These are phyloP conservation scores for Serripes groenlandicus DNA, from an alignment of 2,888 invertebrate genomes.

Conservation along the genomic window DNA sequence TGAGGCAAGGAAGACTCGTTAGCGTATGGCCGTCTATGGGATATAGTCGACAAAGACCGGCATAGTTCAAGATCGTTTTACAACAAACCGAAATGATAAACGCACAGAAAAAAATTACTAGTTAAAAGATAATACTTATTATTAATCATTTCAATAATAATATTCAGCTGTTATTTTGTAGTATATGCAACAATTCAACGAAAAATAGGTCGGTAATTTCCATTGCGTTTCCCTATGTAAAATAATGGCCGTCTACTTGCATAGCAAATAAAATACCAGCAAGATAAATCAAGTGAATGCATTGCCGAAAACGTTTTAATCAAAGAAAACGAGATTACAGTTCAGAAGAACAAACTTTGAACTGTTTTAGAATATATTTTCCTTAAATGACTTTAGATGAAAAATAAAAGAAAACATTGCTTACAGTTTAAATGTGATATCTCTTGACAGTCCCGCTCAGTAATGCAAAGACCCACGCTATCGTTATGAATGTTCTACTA, in stretches of 20 bases:
- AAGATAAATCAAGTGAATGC: neutral
- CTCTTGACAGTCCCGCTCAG: constrained; percentile 21
- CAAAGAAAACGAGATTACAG: too few relatives aligned
- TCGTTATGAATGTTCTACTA: constrained; percentile 58
- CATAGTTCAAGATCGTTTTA: neutral
- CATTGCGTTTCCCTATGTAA: neutral
- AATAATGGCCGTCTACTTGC: constrained; percentile 16
- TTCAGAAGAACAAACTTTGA: too few relatives aligned
- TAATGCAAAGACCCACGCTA: constrained; percentile 70
- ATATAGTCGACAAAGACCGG: constrained; percentile 53
- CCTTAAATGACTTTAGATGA: too few relatives aligned
- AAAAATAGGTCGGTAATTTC: neutral
- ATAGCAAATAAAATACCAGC: neutral
- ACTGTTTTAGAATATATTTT: too few relatives aligned
- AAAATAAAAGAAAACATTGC: too few relatives aligned
- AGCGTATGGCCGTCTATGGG: constrained; percentile 66
- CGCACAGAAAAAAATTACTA: neutral
- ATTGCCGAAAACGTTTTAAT: neutral
- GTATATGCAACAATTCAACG: neutral
- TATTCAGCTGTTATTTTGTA: neutral
- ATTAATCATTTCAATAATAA: neutral
- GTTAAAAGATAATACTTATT: neutral
- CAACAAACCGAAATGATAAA: neutral
- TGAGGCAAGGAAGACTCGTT: constrained; percentile 62
- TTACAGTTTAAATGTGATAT: too few relatives aligned